A percentile compares a stretch with the other conserved stretches of the same genome.
These are phyloP conservation scores for Montipora capitata DNA, from an alignment of 92 coral and sea anemone species.

Conservation along the genomic window DNA sequence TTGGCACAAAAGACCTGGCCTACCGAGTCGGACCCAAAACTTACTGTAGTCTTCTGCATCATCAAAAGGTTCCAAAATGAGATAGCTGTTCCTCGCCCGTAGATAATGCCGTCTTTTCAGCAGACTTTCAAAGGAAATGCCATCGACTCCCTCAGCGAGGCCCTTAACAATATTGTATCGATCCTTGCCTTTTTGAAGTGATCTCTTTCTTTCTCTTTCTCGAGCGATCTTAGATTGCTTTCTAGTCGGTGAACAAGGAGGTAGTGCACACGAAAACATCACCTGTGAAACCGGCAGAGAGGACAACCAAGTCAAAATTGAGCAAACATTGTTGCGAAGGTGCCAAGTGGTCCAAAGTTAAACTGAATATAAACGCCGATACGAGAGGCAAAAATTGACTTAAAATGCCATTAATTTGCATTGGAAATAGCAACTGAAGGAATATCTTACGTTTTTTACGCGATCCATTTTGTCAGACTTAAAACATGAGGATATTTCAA, in stretches of 20 bases:
- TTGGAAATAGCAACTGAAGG: neutral
- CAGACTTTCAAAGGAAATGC: constrained; percentile 95
- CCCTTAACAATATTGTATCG: constrained; percentile 96
- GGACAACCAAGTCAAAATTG: neutral
- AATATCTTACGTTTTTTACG: constrained; percentile 35
- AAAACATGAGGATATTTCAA: neutral
- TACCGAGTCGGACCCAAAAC: constrained; percentile 32
- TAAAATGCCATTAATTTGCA: constrained; percentile 30
- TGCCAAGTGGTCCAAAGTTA: constrained; percentile 30
- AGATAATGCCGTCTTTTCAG: constrained; percentile 89
- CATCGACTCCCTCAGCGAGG: constrained; percentile 91
- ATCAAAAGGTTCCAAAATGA: constrained; percentile 92
- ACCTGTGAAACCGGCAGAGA: constrained; percentile 55
- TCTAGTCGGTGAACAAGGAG: constrained; percentile 82
- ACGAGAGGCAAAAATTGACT: neutral
- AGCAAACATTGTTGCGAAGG: constrained; percentile 5
- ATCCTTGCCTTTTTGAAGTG: constrained; percentile 87
- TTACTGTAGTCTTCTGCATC: constrained; percentile 96
- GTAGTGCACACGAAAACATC: constrained; percentile 93
- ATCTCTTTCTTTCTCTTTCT: constrained; percentile 82
- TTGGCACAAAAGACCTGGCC: neutral
- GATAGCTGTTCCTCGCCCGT: constrained; percentile 85
- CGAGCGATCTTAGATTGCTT: constrained; percentile 77
- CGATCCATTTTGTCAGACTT: constrained; percentile 16
- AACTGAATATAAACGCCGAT: constrained; percentile 33